phyloP scores from a whole-genome alignment of 2,113 vertebrate genomes.

The Syrmaticus mikado region DNA sequence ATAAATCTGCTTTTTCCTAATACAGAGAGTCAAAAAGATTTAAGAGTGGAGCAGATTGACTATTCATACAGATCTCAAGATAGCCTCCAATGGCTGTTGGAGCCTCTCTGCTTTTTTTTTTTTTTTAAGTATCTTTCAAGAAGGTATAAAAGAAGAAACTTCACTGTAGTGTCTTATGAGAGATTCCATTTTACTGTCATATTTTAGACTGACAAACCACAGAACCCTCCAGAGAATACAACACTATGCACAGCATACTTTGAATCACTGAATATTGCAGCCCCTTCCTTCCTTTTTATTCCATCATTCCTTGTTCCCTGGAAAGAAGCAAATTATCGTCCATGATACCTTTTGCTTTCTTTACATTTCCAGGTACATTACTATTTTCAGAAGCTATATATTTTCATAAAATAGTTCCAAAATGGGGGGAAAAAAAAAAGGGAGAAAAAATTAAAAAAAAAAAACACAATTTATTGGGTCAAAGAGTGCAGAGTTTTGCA shows the following conservation, averaged over 20 bases:
- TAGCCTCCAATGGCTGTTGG: neutral
- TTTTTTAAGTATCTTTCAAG: neutral
- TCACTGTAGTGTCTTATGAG: neutral
- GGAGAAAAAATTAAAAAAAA: neutral
- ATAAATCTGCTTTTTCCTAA: neutral
- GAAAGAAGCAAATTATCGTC: neutral
- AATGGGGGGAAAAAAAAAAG: neutral
- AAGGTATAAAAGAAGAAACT: neutral
- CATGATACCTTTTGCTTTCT: neutral
- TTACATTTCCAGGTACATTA: neutral
- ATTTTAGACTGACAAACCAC: neutral
- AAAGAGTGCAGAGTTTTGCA: neutral
- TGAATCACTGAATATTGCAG: neutral
- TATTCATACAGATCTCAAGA: neutral
- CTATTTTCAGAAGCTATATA: neutral
- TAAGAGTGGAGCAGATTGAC: neutral
- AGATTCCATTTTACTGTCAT: neutral
- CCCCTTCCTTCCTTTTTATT: neutral
- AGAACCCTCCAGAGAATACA: neutral
- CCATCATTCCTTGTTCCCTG: neutral
- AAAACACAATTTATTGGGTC: neutral
- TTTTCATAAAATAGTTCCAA: neutral
- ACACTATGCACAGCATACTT: neutral
- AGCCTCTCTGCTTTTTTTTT: neutral
- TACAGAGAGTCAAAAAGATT: neutral